phyloP scores from a whole-genome alignment of 2,888 invertebrate genomes.

The Mythimna pallens region DNA sequence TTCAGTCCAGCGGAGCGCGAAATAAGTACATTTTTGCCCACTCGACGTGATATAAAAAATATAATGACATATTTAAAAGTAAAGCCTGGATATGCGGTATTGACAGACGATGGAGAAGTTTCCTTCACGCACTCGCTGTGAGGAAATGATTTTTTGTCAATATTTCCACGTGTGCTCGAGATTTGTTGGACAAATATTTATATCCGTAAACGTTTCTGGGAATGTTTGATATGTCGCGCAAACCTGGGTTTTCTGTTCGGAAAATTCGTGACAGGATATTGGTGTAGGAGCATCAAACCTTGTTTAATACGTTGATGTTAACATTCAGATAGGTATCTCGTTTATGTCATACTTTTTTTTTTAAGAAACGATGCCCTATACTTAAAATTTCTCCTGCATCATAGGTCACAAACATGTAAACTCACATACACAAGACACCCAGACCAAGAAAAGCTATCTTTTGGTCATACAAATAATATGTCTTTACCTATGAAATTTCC shows the following conservation, averaged over 20 bases:
- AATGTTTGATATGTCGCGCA: constrained; percentile 62
- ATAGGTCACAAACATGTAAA: no score
- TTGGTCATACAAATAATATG: no score
- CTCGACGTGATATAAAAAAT: constrained; percentile 87
- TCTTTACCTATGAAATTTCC: no score
- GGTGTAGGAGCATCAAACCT: constrained; percentile 54
- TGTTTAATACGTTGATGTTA: constrained; percentile 42
- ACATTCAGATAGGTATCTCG: constrained; percentile 32
- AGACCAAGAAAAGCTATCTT: no score
- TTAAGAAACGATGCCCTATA: no score
- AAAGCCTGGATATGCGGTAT: constrained; percentile 79
- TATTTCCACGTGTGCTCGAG: constrained; percentile 60
- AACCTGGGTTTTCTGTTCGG: constrained; percentile 51
- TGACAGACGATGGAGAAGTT: constrained; percentile 76
- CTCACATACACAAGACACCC: no score
- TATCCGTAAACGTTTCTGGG: constrained; percentile 64
- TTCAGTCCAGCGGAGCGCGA: constrained; percentile 90
- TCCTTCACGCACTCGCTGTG: constrained; percentile 47
- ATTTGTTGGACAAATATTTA: constrained; percentile 68
- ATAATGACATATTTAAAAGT: constrained; percentile 89
- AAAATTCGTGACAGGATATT: constrained; percentile 57
- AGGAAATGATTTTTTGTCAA: constrained; percentile 66
- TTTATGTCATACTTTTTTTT: neutral
- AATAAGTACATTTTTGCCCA: constrained; percentile 90
- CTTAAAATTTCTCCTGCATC: no score